Evolutionary conservation across 2,888 invertebrate species (phyloP), one percentile per base, ranked within the genome.

Genomic region (Phengaris arion): DNA sequence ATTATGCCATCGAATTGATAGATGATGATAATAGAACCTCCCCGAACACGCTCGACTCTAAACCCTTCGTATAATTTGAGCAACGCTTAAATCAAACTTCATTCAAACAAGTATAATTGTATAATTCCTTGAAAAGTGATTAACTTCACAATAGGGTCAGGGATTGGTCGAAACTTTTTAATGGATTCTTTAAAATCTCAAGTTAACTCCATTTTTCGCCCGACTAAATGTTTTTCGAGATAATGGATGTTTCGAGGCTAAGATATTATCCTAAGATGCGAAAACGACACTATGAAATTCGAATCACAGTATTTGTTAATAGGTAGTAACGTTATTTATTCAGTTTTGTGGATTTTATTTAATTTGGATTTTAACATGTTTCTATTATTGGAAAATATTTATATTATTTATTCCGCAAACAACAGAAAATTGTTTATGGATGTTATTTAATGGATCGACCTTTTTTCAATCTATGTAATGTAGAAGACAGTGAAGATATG

Each of bases 1-100:
- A 72, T 72, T 72, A 72, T 72, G 72, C 72, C 52, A 72, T 72
- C 72, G 51, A 72, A 72, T 54, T 72, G 72, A 72, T 72, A 54
- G 52, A 54, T 72, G 72, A 68, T 46, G 35, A 72, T 54, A 54
- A 72, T 72, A 72, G 72, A 72, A 72, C 22, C 69, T 45, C 68
- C 45, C 69, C 51, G 35, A 72, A 54, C 54, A 72, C 72, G 70
- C 72, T 52, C 35, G 45, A 46, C 64, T 15, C 64, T 64, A 35
- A 72, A 35, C 72, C 72, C 72, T 72, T 72, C 52, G 54, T 52
- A 72, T 72, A 72, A 72, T 72, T 52, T 13, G 72, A 72, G 72
- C 22, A 54, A 54, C 48, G 46, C 15, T 72, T 52, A 10, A 52
- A 54, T 54, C 72, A 54, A 72, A 72, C 72, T 72, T 69, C 48